Conservation (phyloP, 1,140 invertebrate species). For the Halictus rubicundus region DNA sequence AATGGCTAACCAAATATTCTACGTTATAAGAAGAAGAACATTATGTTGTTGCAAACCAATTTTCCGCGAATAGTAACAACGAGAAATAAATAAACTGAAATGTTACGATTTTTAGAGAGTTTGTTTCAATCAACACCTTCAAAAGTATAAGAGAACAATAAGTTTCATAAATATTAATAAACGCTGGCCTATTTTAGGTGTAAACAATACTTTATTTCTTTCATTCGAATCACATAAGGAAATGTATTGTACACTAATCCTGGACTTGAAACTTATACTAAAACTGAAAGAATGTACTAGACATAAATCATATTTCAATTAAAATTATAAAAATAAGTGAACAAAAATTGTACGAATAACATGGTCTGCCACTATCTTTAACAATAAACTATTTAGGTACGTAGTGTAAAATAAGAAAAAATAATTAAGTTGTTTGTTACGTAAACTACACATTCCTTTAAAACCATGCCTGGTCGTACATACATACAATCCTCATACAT, state of each 20-base stretch:
- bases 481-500: conserved; percentile 21
- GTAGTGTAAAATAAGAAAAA: conserved; percentile 12
- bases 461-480: not conserved
- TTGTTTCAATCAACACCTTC: not conserved
- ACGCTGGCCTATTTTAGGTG: not conserved
- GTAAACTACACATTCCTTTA: not conserved
- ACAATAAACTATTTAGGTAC: not conserved
- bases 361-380: conserved; percentile 2
- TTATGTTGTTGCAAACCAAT: conserved; percentile 16
- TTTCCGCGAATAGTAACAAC: conserved; percentile 12
- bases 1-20: conserved; percentile 45
- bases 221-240: not conserved
- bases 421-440: not conserved
- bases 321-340: not conserved
- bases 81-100: conserved; percentile 14
- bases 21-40: conserved; percentile 35
- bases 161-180: not conserved
- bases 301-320: not conserved
- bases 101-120: conserved; percentile 8
- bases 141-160: not conserved
- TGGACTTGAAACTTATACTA: not conserved
- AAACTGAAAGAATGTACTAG: not conserved
- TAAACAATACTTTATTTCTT: not conserved
- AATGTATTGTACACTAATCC: not conserved
- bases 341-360: conserved; percentile 16